These are phyloP conservation scores for Polypedilum vanderplanki DNA, from an alignment of 1,140 invertebrate species.

Conservation along the genomic window DNA sequence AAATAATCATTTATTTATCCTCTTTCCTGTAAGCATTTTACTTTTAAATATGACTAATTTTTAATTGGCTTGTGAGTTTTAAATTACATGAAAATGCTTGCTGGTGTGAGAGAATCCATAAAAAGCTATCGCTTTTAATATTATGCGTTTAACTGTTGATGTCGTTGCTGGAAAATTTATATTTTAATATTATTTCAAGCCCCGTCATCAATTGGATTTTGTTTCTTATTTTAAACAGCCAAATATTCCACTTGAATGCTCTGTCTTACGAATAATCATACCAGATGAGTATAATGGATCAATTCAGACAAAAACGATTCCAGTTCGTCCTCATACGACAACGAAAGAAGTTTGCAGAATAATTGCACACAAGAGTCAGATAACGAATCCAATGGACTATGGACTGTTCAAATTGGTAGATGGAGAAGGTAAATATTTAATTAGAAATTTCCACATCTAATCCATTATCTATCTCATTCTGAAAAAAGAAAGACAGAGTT, in stretches of 20 bases:
- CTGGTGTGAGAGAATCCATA: too few species aligned
- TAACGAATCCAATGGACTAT: constrained; percentile 94
- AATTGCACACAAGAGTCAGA: constrained; percentile 84
- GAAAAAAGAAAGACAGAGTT: not conserved
- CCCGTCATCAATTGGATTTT: not conserved
- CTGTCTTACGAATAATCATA: constrained; percentile 79
- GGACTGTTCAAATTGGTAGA: constrained; percentile 85
- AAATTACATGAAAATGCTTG: too few species aligned
- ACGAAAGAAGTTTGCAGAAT: constrained; percentile 86
- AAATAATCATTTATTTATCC: too few species aligned
- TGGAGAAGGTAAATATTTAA: constrained; percentile 65
- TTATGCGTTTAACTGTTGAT: too few species aligned
- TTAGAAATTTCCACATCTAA: constrained; percentile 28
- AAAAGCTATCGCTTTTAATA: too few species aligned
- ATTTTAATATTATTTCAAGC: not conserved
- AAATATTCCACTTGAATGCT: constrained; percentile 39
- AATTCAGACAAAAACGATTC: constrained; percentile 82
- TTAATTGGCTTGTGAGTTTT: too few species aligned
- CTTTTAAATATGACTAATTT: too few species aligned
- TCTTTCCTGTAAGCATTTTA: too few species aligned
- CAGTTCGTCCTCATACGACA: constrained; percentile 84
- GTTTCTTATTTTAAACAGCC: constrained; percentile 9
- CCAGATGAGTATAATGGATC: constrained; percentile 88
- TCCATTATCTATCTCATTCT: not conserved
- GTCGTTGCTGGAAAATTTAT: constrained; percentile 41